phyloP scores from a whole-genome alignment of 2,113 vertebrate species.

The Limanda limanda region DNA sequence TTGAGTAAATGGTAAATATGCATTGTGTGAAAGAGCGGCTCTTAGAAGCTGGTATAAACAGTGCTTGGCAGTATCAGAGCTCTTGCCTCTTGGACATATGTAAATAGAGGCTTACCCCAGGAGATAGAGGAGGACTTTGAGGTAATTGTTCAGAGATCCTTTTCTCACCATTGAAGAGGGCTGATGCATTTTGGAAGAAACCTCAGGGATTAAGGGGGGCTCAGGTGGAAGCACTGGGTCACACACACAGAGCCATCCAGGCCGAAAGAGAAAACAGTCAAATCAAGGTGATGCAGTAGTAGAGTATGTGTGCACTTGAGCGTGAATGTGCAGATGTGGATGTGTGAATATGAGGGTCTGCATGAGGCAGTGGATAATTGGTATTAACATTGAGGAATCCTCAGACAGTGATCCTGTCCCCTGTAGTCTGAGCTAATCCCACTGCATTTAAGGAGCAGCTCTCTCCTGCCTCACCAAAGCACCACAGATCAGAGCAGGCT shows the following conservation, averaged over 20 bases:
- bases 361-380: slow-evolving; percentile 67
- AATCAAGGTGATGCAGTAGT: slow-evolving; percentile 39
- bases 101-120: slow-evolving; percentile 73
- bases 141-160: slow-evolving; percentile 74
- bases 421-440: slow-evolving; percentile 65
- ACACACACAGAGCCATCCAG: slow-evolving; percentile 45
- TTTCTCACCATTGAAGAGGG: slow-evolving; percentile 36
- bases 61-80: slow-evolving; percentile 27
- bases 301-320: neutral
- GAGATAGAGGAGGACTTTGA: slow-evolving; percentile 63
- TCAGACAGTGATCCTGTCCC: slow-evolving; percentile 71
- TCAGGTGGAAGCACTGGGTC: slow-evolving; percentile 46
- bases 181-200: slow-evolving; percentile 53
- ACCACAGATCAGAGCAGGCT: slow-evolving; percentile 6
- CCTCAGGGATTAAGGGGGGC: slow-evolving; percentile 57
- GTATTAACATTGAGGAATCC: slow-evolving; percentile 62
- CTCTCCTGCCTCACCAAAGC: slow-evolving; percentile 41
- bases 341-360: slow-evolving; percentile 9
- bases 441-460: slow-evolving; percentile 38
- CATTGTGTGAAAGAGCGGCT: slow-evolving; percentile 6
- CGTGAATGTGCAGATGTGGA: neutral
- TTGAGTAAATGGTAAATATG: slow-evolving; percentile 13
- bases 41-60: slow-evolving; percentile 45
- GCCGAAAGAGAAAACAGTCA: slow-evolving; percentile 42
- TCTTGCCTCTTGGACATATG: slow-evolving; percentile 61